Conservation (phyloP, 2,113 vertebrate species). For the Pteronura brasiliensis region DNA sequence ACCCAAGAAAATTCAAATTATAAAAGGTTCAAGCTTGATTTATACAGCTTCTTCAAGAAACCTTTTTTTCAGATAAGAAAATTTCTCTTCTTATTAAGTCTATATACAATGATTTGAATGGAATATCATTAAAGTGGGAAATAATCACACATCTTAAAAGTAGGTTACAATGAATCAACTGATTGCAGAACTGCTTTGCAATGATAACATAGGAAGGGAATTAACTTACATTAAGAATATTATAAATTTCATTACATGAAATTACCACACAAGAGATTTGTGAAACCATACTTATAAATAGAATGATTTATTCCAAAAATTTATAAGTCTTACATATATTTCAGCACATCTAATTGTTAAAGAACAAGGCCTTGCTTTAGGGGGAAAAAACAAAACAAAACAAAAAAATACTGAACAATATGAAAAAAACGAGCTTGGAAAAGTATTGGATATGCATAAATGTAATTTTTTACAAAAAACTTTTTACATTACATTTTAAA, state of each 20-base stretch:
- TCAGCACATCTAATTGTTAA: background rate
- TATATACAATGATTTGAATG: background rate
- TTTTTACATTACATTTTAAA: conserved; percentile 56
- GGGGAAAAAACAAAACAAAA: background rate
- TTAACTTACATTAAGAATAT: conserved; percentile 32
- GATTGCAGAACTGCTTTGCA: background rate
- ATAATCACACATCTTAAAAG: conserved; percentile 22
- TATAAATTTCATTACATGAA: conserved; percentile 41
- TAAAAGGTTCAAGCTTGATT: conserved; percentile 5
- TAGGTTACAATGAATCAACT: background rate
- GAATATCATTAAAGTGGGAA: background rate
- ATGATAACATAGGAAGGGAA: background rate
- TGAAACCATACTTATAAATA: conserved; percentile 20
- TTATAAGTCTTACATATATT: background rate
- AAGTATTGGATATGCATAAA: background rate
- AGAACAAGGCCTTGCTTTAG: background rate
- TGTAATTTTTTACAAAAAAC: background rate
- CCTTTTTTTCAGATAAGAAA: background rate
- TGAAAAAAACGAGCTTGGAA: background rate
- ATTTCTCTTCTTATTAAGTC: background rate
- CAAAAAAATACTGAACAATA: background rate
- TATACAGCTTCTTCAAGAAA: background rate
- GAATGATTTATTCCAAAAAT: background rate
- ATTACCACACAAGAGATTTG: conserved; percentile 2
- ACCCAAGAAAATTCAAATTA: conserved; percentile 15